Percentiles rank a stretch among this genome's conserved stretches.
These are phyloP conservation scores for Euwallacea similis DNA, from an alignment of 1,140 invertebrate genomes.

Conservation along the genomic window DNA sequence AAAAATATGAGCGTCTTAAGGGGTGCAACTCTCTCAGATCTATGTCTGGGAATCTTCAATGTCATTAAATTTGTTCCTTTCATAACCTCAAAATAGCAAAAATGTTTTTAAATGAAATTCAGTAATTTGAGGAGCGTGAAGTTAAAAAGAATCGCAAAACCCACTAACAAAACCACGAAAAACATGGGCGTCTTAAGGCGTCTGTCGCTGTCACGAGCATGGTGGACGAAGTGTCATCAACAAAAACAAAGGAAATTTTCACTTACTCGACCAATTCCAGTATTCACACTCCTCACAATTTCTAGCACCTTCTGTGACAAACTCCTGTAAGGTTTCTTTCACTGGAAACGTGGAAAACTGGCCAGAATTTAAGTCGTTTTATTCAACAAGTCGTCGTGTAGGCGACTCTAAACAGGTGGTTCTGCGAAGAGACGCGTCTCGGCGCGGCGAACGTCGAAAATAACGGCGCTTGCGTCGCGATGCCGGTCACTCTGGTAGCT, in stretches of 20 bases:
- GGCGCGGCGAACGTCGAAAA: conserved; percentile 34
- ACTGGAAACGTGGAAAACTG: no score
- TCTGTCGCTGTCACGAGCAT: conserved; percentile 10
- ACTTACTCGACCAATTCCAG: conserved; percentile 9
- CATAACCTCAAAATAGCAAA: no score
- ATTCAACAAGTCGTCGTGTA: conserved; percentile 11
- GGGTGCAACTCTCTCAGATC: no score
- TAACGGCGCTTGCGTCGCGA: conserved; percentile 35
- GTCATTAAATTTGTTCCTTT: no score
- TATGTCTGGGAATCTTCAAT: no score
- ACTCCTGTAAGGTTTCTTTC: no score
- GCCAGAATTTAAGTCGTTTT: no score
- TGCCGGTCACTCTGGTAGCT: conserved; percentile 23
- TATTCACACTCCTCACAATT: not conserved
- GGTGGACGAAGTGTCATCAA: conserved; percentile 10
- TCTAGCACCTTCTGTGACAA: no score
- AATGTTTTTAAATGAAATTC: no score
- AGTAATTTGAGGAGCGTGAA: no score
- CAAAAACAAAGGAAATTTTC: conserved; percentile 8
- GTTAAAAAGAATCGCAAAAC: no score
- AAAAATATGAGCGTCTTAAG: no score
- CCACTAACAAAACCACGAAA: not conserved
- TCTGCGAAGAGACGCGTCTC: conserved; percentile 17
- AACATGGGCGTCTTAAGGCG: conserved; percentile 23
- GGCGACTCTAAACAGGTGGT: conserved; percentile 30